Base-by-base conservation (phyloP, 2,113 vertebrate genomes). In the Semicossyphus pulcher region DNA sequence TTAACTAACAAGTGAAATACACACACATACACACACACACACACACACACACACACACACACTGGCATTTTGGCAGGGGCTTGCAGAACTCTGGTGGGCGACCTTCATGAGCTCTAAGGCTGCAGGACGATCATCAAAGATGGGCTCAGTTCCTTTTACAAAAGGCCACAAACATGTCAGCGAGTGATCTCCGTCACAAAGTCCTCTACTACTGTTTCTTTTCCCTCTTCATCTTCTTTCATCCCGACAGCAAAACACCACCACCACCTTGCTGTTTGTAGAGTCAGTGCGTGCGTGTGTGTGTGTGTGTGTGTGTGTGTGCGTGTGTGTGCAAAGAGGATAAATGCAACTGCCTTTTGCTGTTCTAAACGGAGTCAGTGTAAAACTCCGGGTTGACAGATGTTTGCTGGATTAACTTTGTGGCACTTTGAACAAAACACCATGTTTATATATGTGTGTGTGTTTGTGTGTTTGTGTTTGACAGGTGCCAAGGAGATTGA, bases 401-500 rank as follows among this genome's bases (percentile, higher is more conserved):
- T 92, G 88, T 78, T 71, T 78, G 77, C 57, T 78, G 88, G 91
- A 89, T 93, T 90, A 93, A 92, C 87, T 81, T 66, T 53, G 58
- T 9, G 10, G 32, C 4, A 52, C 87, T 90, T 90, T 93, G 85
- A 88, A 76, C 75, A 25, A 84, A 88, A 76, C 75, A 25, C 7
- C n/a, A 3, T 57, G 9, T 77, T 7, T 39, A 3, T 26, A 3
- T 74, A 10, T 72, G 15, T 72, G 21, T 84, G 15, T 79, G 4
- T 80, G 29, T 60, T 9, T 53, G 52, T 49, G 18, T 59, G 32
- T 72, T 23, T 81, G 61, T 78, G 49, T 80, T 14, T 69, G 93
- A 86, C 94, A 99, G 98, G 98, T 88, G 97, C 97, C 90, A 99
- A 99, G 87, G 98, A 99, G 94, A 97, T 99, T 84, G 98, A 99